phyloP scores from a whole-genome alignment of 2,888 invertebrate species.

The Agrypnus murinus region DNA sequence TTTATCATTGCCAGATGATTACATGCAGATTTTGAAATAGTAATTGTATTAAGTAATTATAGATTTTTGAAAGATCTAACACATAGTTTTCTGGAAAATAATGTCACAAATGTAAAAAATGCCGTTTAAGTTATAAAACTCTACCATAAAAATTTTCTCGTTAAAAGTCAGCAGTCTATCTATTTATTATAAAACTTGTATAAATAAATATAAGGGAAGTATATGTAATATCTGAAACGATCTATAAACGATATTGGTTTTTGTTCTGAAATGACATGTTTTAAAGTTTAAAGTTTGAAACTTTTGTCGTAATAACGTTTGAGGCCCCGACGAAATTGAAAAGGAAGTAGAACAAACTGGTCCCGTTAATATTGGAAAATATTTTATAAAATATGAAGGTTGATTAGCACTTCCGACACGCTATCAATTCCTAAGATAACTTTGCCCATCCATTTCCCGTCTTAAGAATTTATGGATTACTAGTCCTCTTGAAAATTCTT shows the following conservation, averaged over 20 bases:
- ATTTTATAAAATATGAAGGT: slow-evolving; percentile 54
- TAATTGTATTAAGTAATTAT: too few relatives aligned
- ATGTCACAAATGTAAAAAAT: too few relatives aligned
- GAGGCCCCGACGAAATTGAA: slow-evolving; percentile 56
- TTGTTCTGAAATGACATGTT: slow-evolving; percentile 53
- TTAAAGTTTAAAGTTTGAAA: slow-evolving; percentile 56
- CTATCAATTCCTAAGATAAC: slow-evolving; percentile 41
- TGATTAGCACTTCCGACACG: slow-evolving; percentile 48
- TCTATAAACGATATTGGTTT: slow-evolving; percentile 42
- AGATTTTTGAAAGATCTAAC: too few relatives aligned
- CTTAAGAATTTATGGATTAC: slow-evolving; percentile 36
- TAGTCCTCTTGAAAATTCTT: slow-evolving; percentile 26
- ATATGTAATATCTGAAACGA: not conserved
- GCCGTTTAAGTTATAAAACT: not conserved
- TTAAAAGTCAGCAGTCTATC: not conserved
- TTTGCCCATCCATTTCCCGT: slow-evolving; percentile 41
- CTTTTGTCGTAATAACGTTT: slow-evolving; percentile 55
- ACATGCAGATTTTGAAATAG: too few relatives aligned
- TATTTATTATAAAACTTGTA: slow-evolving; percentile 3
- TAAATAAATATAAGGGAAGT: not conserved
- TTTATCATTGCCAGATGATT: too few relatives aligned
- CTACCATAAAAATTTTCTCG: slow-evolving; percentile 16
- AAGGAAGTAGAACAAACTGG: slow-evolving; percentile 54
- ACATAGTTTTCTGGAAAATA: too few relatives aligned
- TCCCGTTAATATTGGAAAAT: slow-evolving; percentile 54